Evolutionary conservation across 2,113 vertebrate species (phyloP).

Genomic region (Notothenia coriiceps): DNA sequence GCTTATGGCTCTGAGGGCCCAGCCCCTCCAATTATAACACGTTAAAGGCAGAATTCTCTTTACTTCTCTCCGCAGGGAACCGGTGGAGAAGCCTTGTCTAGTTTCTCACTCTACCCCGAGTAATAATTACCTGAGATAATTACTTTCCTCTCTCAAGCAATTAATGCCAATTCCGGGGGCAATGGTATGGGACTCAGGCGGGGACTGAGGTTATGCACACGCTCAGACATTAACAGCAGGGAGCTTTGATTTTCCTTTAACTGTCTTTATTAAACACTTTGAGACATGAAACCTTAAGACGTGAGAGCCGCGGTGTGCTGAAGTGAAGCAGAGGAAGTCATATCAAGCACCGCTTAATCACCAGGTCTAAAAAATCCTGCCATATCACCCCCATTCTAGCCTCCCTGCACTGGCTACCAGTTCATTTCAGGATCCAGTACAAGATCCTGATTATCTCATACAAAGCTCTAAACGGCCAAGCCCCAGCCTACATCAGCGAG

Average conservation of each 20-base stretch:
- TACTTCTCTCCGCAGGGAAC: constrained; percentile 73
- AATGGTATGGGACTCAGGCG: constrained; percentile 70
- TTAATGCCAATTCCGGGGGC: constrained; percentile 82
- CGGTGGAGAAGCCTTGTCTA: constrained; percentile 66
- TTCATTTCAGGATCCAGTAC: no score
- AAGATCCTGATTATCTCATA: no score
- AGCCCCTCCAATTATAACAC: constrained; percentile 84
- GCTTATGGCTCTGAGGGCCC: constrained; percentile 74
- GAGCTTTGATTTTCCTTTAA: constrained; percentile 45
- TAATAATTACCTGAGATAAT: constrained; percentile 89
- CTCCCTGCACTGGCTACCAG: no score
- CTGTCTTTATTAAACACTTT: constrained; percentile 66
- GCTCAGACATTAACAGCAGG: constrained; percentile 63
- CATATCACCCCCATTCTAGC: no score
- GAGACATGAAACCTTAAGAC: constrained; percentile 43
- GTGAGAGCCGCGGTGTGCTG: constrained; percentile 8
- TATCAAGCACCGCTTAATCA: no score
- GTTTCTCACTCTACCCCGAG: constrained; percentile 79
- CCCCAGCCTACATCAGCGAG: no score
- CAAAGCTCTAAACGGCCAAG: no score
- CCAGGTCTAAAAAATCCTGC: no score
- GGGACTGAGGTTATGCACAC: constrained; percentile 55
- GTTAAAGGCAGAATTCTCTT: constrained; percentile 80
- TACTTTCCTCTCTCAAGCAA: constrained; percentile 85
- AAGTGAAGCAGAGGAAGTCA: constrained; percentile 35